These are phyloP conservation scores for Dasyornis broadbenti DNA, from an alignment of 2,113 vertebrate genomes.

Conservation along the genomic window DNA sequence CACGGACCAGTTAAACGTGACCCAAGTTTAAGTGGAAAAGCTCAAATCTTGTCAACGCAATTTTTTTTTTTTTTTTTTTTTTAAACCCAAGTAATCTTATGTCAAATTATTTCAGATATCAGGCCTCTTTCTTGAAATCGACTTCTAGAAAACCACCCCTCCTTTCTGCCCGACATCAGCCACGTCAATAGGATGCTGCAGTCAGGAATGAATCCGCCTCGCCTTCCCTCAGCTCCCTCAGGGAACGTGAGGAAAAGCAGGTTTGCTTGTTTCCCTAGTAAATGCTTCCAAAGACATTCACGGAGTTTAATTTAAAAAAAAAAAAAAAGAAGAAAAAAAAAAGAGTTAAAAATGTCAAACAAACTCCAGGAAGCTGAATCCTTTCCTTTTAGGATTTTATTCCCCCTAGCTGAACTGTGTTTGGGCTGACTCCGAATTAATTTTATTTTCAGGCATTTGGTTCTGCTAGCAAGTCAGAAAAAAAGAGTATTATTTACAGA, in stretches of 20 bases:
- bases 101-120: neutral
- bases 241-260: neutral
- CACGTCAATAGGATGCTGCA: neutral
- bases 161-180: fast-evolving
- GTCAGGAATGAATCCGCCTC: fast-evolving
- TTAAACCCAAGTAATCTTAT: neutral
- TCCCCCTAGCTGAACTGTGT: neutral
- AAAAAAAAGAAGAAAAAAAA: too few relatives aligned
- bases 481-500: neutral
- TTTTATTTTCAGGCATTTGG: neutral
- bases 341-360: neutral
- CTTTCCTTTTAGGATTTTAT: neutral
- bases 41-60: neutral
- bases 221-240: neutral
- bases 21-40: neutral
- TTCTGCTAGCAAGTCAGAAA: neutral
- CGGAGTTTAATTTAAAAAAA: neutral
- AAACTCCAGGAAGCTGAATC: neutral
- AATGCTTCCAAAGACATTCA: neutral
- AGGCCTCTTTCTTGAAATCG: neutral
- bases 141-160: too few relatives aligned
- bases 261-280: neutral
- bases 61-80: neutral
- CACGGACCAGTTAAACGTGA: too few relatives aligned
- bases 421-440: neutral